A percentile compares a stretch with the other conserved stretches of the same genome.
phyloP scores from a whole-genome alignment of 2,113 vertebrate species.

The Lucifuga dentata region DNA sequence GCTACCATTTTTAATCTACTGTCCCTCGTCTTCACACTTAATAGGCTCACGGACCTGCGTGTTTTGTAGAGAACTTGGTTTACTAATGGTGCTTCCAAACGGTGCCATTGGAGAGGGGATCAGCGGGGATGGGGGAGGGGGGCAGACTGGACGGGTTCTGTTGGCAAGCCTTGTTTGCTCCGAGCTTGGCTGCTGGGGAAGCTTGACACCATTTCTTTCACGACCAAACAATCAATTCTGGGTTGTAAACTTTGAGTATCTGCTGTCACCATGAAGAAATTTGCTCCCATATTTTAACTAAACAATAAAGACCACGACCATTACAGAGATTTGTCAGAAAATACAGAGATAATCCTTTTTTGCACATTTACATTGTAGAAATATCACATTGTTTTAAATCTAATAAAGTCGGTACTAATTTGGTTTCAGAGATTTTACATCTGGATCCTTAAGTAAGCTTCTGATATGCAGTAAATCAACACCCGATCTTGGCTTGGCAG shows the following conservation, averaged over 20 bases:
- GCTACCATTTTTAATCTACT: conserved; percentile 46
- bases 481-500: neutral
- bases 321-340: neutral
- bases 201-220: conserved; percentile 50
- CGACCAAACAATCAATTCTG: conserved; percentile 14
- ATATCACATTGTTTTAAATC: neutral
- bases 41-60: conserved; percentile 15
- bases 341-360: conserved; percentile 2
- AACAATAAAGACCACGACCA: neutral
- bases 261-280: conserved; percentile 39
- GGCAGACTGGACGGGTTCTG: conserved; percentile 34
- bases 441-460: too few species aligned
- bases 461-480: too few species aligned
- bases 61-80: conserved; percentile 48
- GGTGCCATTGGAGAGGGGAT: conserved; percentile 20
- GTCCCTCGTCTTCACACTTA: conserved; percentile 22
- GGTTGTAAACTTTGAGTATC: conserved; percentile 15
- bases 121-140: too few species aligned
- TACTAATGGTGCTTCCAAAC: conserved; percentile 41
- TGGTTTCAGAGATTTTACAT: too few species aligned
- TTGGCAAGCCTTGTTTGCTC: conserved; percentile 49
- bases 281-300: conserved; percentile 7
- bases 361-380: neutral
- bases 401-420: too few species aligned
- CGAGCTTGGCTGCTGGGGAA: conserved; percentile 41